Evolutionary conservation across 1,140 invertebrate species (phyloP).

Genomic region (Drosophila ananassae): DNA sequence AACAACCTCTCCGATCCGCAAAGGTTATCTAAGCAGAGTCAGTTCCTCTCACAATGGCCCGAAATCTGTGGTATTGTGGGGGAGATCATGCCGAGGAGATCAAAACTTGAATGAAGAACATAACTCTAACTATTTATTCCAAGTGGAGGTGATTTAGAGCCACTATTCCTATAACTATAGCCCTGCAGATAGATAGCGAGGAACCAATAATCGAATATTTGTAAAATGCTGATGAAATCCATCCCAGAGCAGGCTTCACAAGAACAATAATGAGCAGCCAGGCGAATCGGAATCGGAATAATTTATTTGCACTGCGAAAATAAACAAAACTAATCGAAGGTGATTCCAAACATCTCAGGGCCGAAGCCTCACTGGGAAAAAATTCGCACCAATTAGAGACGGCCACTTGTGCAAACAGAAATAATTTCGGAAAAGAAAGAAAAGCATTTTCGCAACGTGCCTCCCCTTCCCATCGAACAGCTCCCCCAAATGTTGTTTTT

Average conservation of each 20-base stretch:
- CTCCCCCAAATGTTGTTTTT: neutral
- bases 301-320: conserved; percentile 49
- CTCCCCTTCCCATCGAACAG: conserved; percentile 3
- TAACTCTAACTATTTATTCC: no score
- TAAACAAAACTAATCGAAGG: conserved; percentile 37
- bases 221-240: no score
- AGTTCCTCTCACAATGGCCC: neutral
- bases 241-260: neutral
- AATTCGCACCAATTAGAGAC: conserved; percentile 33
- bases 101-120: no score
- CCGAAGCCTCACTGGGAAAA: conserved; percentile 30
- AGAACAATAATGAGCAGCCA: conserved; percentile 20
- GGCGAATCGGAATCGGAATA: conserved; percentile 39
- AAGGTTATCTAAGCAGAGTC: conserved; percentile 2
- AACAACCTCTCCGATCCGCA: conserved; percentile 11
- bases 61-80: no score
- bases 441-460: conserved; percentile 36
- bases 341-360: conserved; percentile 29
- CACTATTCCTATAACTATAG: no score
- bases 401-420: conserved; percentile 24
- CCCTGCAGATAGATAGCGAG: no score
- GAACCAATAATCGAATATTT: no score
- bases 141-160: no score
- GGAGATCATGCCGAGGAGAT: no score
- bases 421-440: conserved; percentile 28